Percentiles rank a stretch among this genome's conserved stretches.
Conservation (phyloP, 1,140 invertebrate genomes). For the Lasaia peninsularis region DNA sequence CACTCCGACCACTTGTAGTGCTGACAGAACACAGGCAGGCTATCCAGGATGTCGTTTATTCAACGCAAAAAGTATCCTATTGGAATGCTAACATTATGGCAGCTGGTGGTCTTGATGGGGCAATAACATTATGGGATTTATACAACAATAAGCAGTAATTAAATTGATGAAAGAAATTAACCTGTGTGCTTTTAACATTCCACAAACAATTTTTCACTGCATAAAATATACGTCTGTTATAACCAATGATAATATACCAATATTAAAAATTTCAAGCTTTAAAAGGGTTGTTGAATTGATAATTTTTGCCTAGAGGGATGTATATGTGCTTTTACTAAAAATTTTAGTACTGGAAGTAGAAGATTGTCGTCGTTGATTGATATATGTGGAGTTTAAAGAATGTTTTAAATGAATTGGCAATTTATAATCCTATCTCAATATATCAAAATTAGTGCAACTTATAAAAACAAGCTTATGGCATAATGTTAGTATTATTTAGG, state of each 20-base stretch:
- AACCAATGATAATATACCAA: too few relatives aligned
- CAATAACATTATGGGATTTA: slow-evolving; percentile 86
- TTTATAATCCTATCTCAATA: background rate
- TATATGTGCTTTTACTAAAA: too few relatives aligned
- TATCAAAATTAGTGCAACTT: background rate
- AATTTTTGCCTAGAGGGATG: background rate
- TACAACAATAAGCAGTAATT: slow-evolving; percentile 76
- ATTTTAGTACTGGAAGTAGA: too few relatives aligned
- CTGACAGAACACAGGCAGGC: slow-evolving; percentile 83
- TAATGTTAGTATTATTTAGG: background rate
- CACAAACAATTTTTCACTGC: background rate
- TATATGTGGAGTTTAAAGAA: background rate
- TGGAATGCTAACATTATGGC: slow-evolving; percentile 87
- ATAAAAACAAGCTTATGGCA: background rate
- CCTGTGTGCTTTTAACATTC: background rate
- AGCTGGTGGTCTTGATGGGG: slow-evolving; percentile 82
- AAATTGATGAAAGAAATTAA: background rate
- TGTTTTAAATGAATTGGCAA: background rate
- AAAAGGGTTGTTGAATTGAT: background rate
- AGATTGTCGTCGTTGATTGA: background rate
- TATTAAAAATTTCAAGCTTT: background rate
- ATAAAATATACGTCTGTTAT: background rate
- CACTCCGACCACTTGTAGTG: slow-evolving; percentile 84
- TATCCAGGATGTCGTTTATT: slow-evolving; percentile 84
- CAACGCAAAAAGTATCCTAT: slow-evolving; percentile 77